Conservation (phyloP, 2,888 invertebrate genomes). For the Malthinus flaveolus region DNA sequence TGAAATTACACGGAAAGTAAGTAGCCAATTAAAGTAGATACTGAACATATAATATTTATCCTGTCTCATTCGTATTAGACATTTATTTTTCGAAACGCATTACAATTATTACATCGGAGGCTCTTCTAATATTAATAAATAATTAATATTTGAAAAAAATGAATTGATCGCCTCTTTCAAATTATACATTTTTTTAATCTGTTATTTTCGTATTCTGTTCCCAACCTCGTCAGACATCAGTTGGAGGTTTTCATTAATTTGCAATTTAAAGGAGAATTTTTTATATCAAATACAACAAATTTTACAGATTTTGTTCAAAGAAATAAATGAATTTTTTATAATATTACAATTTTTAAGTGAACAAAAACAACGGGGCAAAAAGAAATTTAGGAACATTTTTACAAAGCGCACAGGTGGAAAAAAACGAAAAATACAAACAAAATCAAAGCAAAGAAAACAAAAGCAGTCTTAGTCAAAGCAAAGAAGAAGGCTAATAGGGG, state of each 20-base stretch:
- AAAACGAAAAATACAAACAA: too few species aligned
- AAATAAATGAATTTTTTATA: conserved; percentile 13
- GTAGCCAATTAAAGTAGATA: conserved; percentile 13
- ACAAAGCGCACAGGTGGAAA: too few species aligned
- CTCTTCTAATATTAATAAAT: too few species aligned
- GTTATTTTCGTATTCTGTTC: conserved; percentile 38
- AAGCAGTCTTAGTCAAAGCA: too few species aligned
- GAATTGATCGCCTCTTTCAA: conserved; percentile 12
- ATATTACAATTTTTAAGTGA: too few species aligned
- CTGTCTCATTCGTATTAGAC: not conserved
- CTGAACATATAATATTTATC: conserved; percentile 8
- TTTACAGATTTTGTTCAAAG: conserved; percentile 17
- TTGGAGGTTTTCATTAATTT: conserved; percentile 33
- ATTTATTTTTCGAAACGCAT: too few species aligned
- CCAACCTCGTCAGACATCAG: conserved; percentile 35
- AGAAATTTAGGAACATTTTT: too few species aligned
- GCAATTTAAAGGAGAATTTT: conserved; percentile 35
- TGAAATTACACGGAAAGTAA: conserved; percentile 8
- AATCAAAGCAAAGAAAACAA: too few species aligned
- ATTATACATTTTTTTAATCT: conserved; percentile 38
- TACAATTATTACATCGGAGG: too few species aligned
- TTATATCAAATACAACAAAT: conserved; percentile 20
- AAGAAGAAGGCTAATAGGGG: too few species aligned
- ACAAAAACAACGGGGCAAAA: too few species aligned
- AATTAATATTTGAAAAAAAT: too few species aligned